Base-by-base conservation (phyloP, 2,888 invertebrate genomes). In the Zaprionus obscuricornis region DNA sequence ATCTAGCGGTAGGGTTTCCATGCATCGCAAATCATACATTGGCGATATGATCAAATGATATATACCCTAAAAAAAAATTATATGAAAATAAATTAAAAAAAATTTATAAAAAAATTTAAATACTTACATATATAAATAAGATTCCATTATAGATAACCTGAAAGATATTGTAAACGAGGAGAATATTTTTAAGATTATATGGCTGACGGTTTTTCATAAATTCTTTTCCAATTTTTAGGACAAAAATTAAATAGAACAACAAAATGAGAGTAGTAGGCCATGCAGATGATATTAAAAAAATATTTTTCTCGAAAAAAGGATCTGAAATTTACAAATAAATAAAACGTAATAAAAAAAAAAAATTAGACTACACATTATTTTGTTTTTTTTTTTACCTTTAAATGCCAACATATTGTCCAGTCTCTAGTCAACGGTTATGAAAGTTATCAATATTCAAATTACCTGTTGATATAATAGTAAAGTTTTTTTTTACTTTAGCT, bases 91-190 rank as follows among this genome's bases (percentile, higher is more conserved):
- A 1, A 5, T n/a, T 16, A 26, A 14, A 8, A 8, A 2, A 22
- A 0, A 4, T 13, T 20, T n/a, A 10, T 22, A 3, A 2, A 10
- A 11, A 8, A n/a, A n/a, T n/a, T n/a, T n/a, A n/a, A 5, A 1
- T 42, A 79, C 77, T 83, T 60, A 89, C 89, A 43, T 72, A 74
- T 27, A 71, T 79, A 43, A 86, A 89, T 67, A 97, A 91, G 91
- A 93, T 96, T 3, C 93, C 88, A 81, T 96, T 97, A 90, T 96
- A 94, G 1, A 95, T 13, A 2, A 98, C 96, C 92, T 98, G 97
- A 47, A 94, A 93, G 2, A 95, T 92, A 86, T 98, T 98, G 90
- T 98, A 98, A 0, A 92, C 86, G 16, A 95, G 92, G 82, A 97
- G 92, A 0, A 94, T 85, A 27, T 92, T 91, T 79, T 95, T 94